Conservation (phyloP, 2,888 invertebrate genomes). For the Yponomeuta malinellus region DNA sequence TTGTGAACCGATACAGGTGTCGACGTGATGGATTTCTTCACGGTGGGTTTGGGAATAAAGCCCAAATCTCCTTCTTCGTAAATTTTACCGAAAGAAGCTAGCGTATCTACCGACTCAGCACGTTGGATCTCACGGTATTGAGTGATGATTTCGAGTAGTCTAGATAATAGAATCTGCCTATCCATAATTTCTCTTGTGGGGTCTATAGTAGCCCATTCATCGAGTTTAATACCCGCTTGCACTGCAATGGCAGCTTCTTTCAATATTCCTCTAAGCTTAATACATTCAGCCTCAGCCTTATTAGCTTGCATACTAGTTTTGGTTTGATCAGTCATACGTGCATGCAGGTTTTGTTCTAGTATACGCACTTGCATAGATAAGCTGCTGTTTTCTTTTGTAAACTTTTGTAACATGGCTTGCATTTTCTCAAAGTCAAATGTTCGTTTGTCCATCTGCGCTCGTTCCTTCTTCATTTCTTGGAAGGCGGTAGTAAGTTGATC, state of each 20-base stretch:
- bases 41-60: conserved; percentile 72
- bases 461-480: conserved; percentile 67
- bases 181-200: conserved; percentile 58
- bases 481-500: conserved; percentile 77
- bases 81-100: conserved; percentile 68
- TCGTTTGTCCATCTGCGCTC: conserved; percentile 55
- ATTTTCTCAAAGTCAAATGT: conserved; percentile 53
- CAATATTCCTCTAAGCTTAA: conserved; percentile 74
- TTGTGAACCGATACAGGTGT: neutral
- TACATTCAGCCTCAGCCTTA: conserved; percentile 69
- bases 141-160: conserved; percentile 71
- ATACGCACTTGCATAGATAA: conserved; percentile 62
- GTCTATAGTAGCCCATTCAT: conserved; percentile 51
- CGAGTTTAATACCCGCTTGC: conserved; percentile 73
- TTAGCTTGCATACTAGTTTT: conserved; percentile 58
- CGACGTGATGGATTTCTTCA: neutral
- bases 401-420: conserved; percentile 52
- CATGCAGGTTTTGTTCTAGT: conserved; percentile 76
- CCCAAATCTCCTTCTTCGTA: conserved; percentile 81
- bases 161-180: conserved; percentile 68
- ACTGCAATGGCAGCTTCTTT: conserved; percentile 78
- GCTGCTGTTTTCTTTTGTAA: conserved; percentile 63
- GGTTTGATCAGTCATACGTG: conserved; percentile 63
- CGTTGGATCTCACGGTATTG: conserved; percentile 57
- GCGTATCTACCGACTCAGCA: conserved; percentile 56